A percentile compares a stretch with the other conserved stretches of the same genome.
These are phyloP conservation scores for Macaca fascicularis DNA, from an alignment of 2,113 vertebrate genomes.

Conservation along the genomic window T2T-MFA8v1.1 NC_088377.1:169753001-169753500, in stretches of 20 bases:
- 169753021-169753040: neutral
- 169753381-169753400: neutral
- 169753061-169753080: no score
- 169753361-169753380: neutral
- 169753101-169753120: neutral
- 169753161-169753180: neutral
- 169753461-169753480: neutral
- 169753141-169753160: neutral
- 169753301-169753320: neutral
- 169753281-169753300: neutral
- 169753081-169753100: neutral
- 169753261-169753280: neutral
- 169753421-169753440: neutral
- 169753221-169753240: neutral
- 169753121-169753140: neutral
- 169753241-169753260: neutral
- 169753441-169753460: neutral
- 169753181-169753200: neutral
- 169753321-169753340: neutral
- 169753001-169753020: neutral
- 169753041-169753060: neutral
- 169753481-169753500: neutral
- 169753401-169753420: no score
- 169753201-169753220: neutral
- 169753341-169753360: neutral